phyloP scores from a whole-genome alignment of 2,888 invertebrate species.

The Drosophila buzzatii region DNA sequence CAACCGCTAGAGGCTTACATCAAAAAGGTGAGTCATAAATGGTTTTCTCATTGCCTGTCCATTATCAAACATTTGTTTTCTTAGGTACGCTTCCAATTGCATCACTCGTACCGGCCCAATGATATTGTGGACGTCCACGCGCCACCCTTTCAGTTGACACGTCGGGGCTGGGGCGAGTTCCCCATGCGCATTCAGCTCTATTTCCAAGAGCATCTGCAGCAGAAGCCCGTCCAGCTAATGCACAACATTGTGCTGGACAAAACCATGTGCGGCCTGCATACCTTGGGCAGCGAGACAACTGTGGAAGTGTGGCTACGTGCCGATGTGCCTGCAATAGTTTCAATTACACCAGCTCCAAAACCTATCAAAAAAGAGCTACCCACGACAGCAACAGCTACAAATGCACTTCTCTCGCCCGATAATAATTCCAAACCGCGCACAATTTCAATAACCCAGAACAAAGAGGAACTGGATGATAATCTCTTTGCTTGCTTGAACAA shows the following conservation, averaged over 20 bases:
- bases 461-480: conserved; percentile 80
- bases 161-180: conserved; percentile 97
- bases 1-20: conserved; percentile 88
- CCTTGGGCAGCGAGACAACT: conserved; percentile 92
- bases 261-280: conserved; percentile 93
- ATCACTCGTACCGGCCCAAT: conserved; percentile 94
- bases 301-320: conserved; percentile 89
- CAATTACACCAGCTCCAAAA: background rate
- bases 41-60: accelerated
- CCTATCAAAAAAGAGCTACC: conserved; percentile 14
- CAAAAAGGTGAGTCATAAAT: conserved; percentile 87
- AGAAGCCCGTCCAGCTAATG: conserved; percentile 92
- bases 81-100: conserved; percentile 89
- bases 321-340: conserved; percentile 7
- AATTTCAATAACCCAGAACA: conserved; percentile 69
- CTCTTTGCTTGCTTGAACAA: conserved; percentile 82
- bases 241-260: conserved; percentile 93
- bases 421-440: conserved; percentile 55
- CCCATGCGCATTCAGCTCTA: conserved; percentile 92
- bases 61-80: background rate
- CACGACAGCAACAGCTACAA: background rate
- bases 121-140: conserved; percentile 92
- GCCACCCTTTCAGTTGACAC: conserved; percentile 93
- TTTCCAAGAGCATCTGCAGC: conserved; percentile 89
- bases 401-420: background rate